phyloP scores from a whole-genome alignment of 2,888 invertebrate species.

The Hypomecis atomaria region DNA sequence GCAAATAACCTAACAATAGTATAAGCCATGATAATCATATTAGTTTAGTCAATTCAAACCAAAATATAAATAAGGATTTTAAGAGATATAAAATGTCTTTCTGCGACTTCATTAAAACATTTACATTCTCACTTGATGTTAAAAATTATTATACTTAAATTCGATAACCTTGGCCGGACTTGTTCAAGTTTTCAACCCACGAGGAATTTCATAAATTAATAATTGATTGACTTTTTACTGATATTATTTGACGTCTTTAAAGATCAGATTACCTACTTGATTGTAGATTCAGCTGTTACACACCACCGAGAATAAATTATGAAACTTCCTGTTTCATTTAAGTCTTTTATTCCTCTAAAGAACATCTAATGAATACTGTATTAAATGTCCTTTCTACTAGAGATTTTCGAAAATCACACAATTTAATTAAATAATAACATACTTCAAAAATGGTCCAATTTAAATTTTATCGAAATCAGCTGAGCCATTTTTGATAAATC shows the following conservation, averaged over 20 bases:
- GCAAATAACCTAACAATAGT: no score
- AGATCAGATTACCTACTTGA: background rate
- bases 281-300: background rate
- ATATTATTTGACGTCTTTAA: slow-evolving; percentile 1
- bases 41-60: background rate
- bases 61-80: slow-evolving; percentile 1
- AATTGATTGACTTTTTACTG: slow-evolving; percentile 14
- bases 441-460: no score
- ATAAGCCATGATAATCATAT: no score
- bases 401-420: no score
- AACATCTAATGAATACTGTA: no score
- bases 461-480: no score
- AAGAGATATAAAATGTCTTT: background rate
- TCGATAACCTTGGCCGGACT: slow-evolving; percentile 14
- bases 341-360: no score
- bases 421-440: no score
- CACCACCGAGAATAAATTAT: background rate
- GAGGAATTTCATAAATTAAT: slow-evolving; percentile 22
- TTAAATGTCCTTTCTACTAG: no score
- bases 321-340: no score
- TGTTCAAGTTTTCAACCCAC: slow-evolving; percentile 12
- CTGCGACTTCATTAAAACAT: slow-evolving; percentile 2
- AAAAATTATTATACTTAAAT: slow-evolving; percentile 3
- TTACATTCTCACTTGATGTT: slow-evolving; percentile 10
- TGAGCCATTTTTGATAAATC: no score